Evolutionary conservation across 2,113 vertebrate genomes (phyloP).

Genomic region (Dasyornis broadbenti): DNA sequence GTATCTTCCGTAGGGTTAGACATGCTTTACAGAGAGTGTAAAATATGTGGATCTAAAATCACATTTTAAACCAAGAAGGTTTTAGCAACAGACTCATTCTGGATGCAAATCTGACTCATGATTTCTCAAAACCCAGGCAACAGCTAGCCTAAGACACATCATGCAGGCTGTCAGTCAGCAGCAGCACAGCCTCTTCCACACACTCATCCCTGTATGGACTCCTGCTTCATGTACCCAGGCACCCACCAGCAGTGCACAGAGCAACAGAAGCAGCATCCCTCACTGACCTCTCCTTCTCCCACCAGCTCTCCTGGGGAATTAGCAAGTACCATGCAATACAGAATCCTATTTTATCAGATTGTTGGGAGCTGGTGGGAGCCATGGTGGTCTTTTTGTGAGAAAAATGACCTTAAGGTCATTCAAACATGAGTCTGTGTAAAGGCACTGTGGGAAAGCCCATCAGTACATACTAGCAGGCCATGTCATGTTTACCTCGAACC

Average conservation of each 20-base stretch:
- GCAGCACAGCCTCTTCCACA: not conserved
- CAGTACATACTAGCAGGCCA: not conserved
- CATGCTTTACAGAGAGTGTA: not conserved
- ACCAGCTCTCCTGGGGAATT: not conserved
- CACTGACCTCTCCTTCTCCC: fast-evolving
- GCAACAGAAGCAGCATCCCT: not conserved
- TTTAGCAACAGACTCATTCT: not conserved
- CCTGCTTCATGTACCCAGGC: fast-evolving
- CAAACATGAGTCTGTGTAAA: not conserved
- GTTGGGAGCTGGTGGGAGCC: not conserved
- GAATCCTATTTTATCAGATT: not conserved
- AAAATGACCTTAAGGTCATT: not conserved
- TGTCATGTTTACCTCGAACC: not conserved
- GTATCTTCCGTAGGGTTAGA: not conserved
- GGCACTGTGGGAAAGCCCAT: not conserved
- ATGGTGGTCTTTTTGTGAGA: not conserved
- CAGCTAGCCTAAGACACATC: not conserved
- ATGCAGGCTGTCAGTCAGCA: not conserved
- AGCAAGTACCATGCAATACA: not conserved
- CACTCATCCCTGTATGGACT: fast-evolving
- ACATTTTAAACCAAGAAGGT: not conserved
- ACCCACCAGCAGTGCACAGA: not conserved
- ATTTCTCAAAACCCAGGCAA: not conserved
- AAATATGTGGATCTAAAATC: not conserved
- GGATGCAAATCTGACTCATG: not conserved